These are phyloP conservation scores for Dermatophagoides farinae DNA, from an alignment of 1,140 invertebrate species.

Conservation along the genomic window DNA sequence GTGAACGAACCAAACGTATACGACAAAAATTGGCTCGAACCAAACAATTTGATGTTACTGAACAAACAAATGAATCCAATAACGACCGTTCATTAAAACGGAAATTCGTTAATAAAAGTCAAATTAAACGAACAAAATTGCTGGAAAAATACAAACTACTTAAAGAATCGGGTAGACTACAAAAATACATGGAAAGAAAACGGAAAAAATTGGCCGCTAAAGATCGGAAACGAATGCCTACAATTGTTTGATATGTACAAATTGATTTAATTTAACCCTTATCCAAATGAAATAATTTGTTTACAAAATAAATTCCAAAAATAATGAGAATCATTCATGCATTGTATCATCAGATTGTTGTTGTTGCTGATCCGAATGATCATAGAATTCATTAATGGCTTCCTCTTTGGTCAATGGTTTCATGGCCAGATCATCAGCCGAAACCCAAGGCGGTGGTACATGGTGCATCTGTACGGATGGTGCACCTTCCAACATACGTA, in stretches of 20 bases:
- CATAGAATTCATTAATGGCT: slow-evolving; percentile 65
- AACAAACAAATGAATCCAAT: slow-evolving; percentile 22
- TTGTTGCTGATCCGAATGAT: slow-evolving; percentile 27
- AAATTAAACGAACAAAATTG: slow-evolving; percentile 40
- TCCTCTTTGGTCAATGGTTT: slow-evolving; percentile 11
- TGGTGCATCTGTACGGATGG: slow-evolving; percentile 71
- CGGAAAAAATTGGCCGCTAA: slow-evolving; percentile 36
- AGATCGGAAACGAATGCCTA: slow-evolving; percentile 11
- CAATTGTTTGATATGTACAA: no score
- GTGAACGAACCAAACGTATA: slow-evolving; percentile 32
- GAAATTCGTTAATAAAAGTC: slow-evolving; percentile 35
- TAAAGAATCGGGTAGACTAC: slow-evolving; percentile 26
- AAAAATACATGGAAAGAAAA: slow-evolving; percentile 49
- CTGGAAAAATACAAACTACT: slow-evolving; percentile 42
- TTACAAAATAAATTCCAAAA: neutral
- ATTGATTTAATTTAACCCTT: no score
- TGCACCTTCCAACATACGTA: slow-evolving; percentile 22
- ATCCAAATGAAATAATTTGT: no score
- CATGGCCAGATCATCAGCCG: slow-evolving; percentile 12
- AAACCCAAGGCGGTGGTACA: slow-evolving; percentile 45
- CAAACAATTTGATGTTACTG: slow-evolving; percentile 38
- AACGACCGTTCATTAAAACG: neutral
- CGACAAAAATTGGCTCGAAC: slow-evolving; percentile 33
- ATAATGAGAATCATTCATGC: neutral
- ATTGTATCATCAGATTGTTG: slow-evolving; percentile 2